Evolutionary conservation across 2,113 vertebrate genomes (phyloP), one percentile per base, ranked within the genome.

Genomic region (Oncorhynchus nerka): DNA sequence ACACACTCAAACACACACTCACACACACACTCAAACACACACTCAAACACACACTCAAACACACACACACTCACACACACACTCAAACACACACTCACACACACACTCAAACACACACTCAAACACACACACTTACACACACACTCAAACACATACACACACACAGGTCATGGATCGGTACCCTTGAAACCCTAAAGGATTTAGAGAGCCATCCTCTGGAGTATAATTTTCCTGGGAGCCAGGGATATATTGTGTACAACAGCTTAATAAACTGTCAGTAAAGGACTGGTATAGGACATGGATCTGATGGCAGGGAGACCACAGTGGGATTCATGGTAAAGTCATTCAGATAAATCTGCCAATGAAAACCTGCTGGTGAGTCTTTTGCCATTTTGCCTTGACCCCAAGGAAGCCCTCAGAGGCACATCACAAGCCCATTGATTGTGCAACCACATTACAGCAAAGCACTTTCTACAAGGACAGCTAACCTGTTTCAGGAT

Each of bases 161-260:
- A 12, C n/a, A 64, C 64, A 66, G 19, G n/a, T 62, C 20, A 62
- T 11, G n/a, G n/a, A 62, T 62, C 7, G n/a, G 6, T 22, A 62
- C 19, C 59, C 20, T 62, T 16, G 20, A 62, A 55, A 5, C 2
- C 39, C 39, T 45, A 45, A 45, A 20, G 2, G 15, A 20, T 57
- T 57, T 20, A 39, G 20, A 71, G 51, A 59, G 45, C 39, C 69
- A 51, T 19, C 16, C 67, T 34, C 67, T 45, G 67, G 20, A 19
- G 19, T 26, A 57, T 24, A 45, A 30, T 28, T 9, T 79, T 67
- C 68, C 72, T 48, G 13, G 78, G 68, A 77, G 78, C 75, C 75
- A 70, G 74, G 82, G 19, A 83, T 79, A 83, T 76, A 66, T 76
- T 75, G 80, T 15, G 1, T 75, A 86, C 28, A 74, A 75, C 69